These are phyloP conservation scores for Dicyrtomina minuta DNA, from an alignment of 2,888 invertebrate genomes.

Conservation along the genomic window DNA sequence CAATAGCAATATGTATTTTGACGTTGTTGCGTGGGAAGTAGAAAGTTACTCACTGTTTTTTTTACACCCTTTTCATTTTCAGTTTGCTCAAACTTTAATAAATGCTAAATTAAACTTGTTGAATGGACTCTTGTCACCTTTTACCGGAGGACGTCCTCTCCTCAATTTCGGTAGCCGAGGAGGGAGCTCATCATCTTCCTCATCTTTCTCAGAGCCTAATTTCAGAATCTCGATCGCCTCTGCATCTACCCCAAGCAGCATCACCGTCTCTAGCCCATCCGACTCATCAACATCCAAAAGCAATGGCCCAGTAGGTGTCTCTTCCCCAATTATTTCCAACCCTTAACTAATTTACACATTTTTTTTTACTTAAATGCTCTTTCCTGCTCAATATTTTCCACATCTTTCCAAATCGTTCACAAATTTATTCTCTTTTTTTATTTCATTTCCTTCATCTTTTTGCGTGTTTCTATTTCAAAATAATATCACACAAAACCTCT, in stretches of 20 bases:
- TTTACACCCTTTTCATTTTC: conserved; percentile 3
- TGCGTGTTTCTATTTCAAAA: background rate
- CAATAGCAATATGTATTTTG: background rate
- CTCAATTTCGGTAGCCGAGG: conserved; percentile 49
- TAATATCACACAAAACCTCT: no score
- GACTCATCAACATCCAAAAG: conserved; percentile 34
- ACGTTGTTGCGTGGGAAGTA: background rate
- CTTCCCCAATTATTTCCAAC: conserved; percentile 50
- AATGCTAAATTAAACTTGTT: conserved; percentile 53
- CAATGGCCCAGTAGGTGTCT: conserved; percentile 52
- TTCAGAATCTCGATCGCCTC: conserved; percentile 52
- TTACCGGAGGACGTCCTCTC: conserved; percentile 53
- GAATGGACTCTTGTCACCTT: conserved; percentile 53
- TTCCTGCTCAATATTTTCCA: background rate
- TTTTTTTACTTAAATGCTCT: background rate
- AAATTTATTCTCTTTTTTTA: background rate
- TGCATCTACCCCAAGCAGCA: conserved; percentile 46
- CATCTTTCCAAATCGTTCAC: background rate
- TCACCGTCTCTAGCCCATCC: conserved; percentile 40
- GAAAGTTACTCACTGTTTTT: conserved; percentile 9
- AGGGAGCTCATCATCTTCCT: conserved; percentile 37
- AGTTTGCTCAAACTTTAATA: conserved; percentile 53
- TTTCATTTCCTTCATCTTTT: background rate
- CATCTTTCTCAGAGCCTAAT: conserved; percentile 52
- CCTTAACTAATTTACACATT: conserved; percentile 1